Percentiles rank a stretch among this genome's conserved stretches.
Conservation (phyloP, 2,888 invertebrate genomes). For the Hirudinaria manillensis region DNA sequence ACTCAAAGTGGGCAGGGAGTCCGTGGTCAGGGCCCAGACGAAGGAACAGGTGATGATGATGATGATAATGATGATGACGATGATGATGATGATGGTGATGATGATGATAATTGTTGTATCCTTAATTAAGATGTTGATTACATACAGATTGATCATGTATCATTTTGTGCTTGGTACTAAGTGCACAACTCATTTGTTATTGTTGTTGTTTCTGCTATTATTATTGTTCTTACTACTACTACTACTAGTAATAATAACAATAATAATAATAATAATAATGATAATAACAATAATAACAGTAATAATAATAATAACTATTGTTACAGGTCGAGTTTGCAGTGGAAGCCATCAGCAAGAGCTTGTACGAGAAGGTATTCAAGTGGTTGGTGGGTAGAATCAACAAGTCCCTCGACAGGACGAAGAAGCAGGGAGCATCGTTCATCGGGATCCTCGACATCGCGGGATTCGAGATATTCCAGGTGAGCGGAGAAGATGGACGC, state of each 20-base stretch:
- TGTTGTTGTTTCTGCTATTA: too few relatives aligned
- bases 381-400: conserved; percentile 98
- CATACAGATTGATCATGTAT: too few relatives aligned
- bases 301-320: too few relatives aligned
- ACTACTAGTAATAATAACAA: too few relatives aligned
- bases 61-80: conserved; percentile 16
- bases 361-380: conserved; percentile 96
- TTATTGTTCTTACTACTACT: too few relatives aligned
- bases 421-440: conserved; percentile 95
- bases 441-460: conserved; percentile 99
- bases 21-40: conserved; percentile 96
- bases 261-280: too few relatives aligned
- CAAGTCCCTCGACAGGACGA: conserved; percentile 89
- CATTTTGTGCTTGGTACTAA: too few relatives aligned
- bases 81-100: too few relatives aligned
- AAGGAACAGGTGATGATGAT: conserved; percentile 70
- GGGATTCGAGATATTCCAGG: conserved; percentile 95
- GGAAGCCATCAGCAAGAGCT: conserved; percentile 96
- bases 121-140: too few relatives aligned
- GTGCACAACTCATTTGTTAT: too few relatives aligned
- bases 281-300: too few relatives aligned
- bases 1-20: conserved; percentile 96
- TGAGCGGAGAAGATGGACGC: conserved; percentile 45
- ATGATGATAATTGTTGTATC: conserved; percentile 39
- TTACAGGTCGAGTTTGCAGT: conserved; percentile 85